Base-by-base conservation (phyloP, 2,113 vertebrate genomes). In the Tor tambroides region DNA sequence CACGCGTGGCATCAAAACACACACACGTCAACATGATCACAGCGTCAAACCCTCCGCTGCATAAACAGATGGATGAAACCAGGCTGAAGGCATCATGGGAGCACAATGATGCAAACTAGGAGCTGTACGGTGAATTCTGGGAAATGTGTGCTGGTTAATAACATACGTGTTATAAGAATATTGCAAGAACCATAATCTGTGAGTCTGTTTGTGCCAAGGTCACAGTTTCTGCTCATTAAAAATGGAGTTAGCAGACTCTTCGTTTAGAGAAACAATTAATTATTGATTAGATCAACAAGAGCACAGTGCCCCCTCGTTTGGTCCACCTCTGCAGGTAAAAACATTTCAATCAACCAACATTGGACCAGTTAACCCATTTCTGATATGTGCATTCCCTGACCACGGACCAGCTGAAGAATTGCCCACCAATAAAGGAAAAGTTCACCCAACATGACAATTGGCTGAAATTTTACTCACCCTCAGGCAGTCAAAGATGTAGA, bases 21-120 rank as follows among this genome's bases (percentile, higher is more conserved):
- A 46, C 51, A 80, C 65, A 72, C 26, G 5, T 74, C 43, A 69
- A 69, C 19, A 92, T 90, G 92, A 91, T 93, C 90, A 84, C 77
- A 86, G 87, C 90, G 91, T 91, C 86, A 89, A 65, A 89, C 69
- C 87, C 91, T 84, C 85, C 91, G 91, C 92, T 92, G 91, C 91
- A 92, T 88, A 91, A 84, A 94, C 67, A 92, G 84, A 92, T 93
- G 88, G 74, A 91, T 89, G 92, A 90, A 93, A 91, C 92, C 89
- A 93, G 63, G 91, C 83, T 88, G 87, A 90, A 56, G 26, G 19
- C 19, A 54, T 54, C 65, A 49, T 54, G 65, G 38, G 38, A 82
- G 38, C 61, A 30, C 61, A 67, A 10, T 19, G 59, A 67, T 26
- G 38, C n/a, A 21, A 49, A 30, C 15, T 46, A 80, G 78, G 15